Percentiles rank a stretch among this genome's conserved stretches.
These are phyloP conservation scores for Biston betularia DNA, from an alignment of 2,888 invertebrate species.

Conservation along the genomic window DNA sequence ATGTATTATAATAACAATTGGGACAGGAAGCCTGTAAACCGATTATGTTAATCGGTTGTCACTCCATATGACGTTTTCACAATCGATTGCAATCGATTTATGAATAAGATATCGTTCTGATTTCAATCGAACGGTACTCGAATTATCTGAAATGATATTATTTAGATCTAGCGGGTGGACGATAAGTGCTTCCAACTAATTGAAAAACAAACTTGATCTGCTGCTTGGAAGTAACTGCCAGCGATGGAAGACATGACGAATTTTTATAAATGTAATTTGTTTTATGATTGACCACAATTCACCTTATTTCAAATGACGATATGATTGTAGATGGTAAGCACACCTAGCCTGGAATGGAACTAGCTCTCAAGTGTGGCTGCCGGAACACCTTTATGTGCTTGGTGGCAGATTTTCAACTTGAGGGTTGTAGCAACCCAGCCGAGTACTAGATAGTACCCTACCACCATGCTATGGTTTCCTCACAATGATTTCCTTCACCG, in stretches of 20 bases:
- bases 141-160: constrained; percentile 36
- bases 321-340: too few relatives aligned
- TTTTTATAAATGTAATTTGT: constrained; percentile 29
- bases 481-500: too few relatives aligned
- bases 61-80: constrained; percentile 74
- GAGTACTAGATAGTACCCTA: not conserved
- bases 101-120: constrained; percentile 73
- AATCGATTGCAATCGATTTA: constrained; percentile 76
- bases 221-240: constrained; percentile 28
- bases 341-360: too few relatives aligned
- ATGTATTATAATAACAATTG: constrained; percentile 79
- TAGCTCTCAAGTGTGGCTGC: too few relatives aligned
- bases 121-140: constrained; percentile 61
- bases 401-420: too few relatives aligned
- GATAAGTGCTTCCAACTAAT: constrained; percentile 38
- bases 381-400: too few relatives aligned
- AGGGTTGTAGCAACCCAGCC: too few relatives aligned
- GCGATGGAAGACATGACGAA: constrained; percentile 19
- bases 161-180: constrained; percentile 29
- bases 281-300: not conserved
- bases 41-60: constrained; percentile 81
- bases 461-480: too few relatives aligned
- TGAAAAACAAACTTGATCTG: constrained; percentile 20
- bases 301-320: too few relatives aligned
- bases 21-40: constrained; percentile 79